These are phyloP conservation scores for Rotaria sp. DNA, from an alignment of 2,888 invertebrate species.

Conservation along the genomic window DNA sequence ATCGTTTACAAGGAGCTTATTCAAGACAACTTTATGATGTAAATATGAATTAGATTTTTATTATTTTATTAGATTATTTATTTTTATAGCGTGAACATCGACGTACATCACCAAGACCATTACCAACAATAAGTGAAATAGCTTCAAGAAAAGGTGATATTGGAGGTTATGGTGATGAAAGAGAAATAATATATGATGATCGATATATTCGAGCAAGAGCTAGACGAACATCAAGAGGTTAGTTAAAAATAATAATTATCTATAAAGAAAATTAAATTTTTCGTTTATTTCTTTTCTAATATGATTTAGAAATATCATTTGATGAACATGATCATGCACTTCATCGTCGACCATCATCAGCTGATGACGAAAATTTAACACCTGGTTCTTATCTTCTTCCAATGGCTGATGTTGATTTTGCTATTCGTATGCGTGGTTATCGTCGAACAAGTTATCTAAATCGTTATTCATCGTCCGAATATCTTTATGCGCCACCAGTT, in stretches of 20 bases:
- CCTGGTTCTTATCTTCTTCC: slow-evolving; percentile 69
- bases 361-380: slow-evolving; percentile 33
- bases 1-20: not conserved
- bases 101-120: not conserved
- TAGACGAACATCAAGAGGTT: not conserved
- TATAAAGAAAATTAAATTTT: not conserved
- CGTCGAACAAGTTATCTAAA: slow-evolving; percentile 39
- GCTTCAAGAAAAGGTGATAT: not conserved
- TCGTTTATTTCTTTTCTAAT: not conserved
- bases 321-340: slow-evolving; percentile 11
- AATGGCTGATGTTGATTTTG: slow-evolving; percentile 83
- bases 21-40: slow-evolving; percentile 9
- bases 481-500: not conserved
- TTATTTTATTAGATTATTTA: not conserved
- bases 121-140: not conserved
- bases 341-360: not conserved
- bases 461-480: not conserved
- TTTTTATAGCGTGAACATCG: slow-evolving; percentile 12
- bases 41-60: not conserved
- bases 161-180: not conserved
- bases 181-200: not conserved
- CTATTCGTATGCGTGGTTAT: slow-evolving; percentile 59
- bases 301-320: not conserved
- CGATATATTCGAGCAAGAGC: not conserved
- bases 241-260: too few relatives aligned